Conservation (phyloP, 2,797 vertebrate genomes). For the Gymnocypris eckloni region DNA sequence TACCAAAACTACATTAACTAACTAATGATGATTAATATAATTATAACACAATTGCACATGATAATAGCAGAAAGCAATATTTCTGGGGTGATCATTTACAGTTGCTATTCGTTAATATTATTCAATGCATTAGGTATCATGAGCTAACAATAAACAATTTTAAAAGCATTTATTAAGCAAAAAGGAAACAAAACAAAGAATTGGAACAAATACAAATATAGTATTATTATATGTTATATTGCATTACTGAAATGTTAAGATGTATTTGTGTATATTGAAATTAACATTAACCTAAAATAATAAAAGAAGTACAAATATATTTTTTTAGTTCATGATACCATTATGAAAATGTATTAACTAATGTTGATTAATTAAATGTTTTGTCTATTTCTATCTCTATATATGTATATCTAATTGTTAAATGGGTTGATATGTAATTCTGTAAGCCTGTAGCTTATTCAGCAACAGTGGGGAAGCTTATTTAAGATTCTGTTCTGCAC, state of each 20-base stretch:
- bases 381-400: too few species aligned
- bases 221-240: background rate
- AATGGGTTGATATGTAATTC: background rate
- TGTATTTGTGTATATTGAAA: background rate
- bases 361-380: background rate
- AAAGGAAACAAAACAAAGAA: background rate
- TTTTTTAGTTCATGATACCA: background rate
- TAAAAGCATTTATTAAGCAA: background rate
- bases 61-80: background rate
- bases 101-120: background rate
- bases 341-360: background rate
- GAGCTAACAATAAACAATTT: background rate
- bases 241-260: background rate
- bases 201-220: background rate
- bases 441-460: slow-evolving; percentile 12
- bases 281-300: background rate
- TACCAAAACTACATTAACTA: too few species aligned
- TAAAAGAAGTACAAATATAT: background rate
- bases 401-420: too few species aligned
- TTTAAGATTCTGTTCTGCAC: slow-evolving; percentile 12
- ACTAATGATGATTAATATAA: too few species aligned
- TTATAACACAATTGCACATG: too few species aligned
- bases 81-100: background rate
- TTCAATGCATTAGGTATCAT: background rate
- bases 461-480: background rate